Percentiles rank a stretch among this genome's conserved stretches.
These are phyloP conservation scores for Pedionomus torquatus DNA, from an alignment of 2,113 vertebrate species.

Conservation along the genomic window DNA sequence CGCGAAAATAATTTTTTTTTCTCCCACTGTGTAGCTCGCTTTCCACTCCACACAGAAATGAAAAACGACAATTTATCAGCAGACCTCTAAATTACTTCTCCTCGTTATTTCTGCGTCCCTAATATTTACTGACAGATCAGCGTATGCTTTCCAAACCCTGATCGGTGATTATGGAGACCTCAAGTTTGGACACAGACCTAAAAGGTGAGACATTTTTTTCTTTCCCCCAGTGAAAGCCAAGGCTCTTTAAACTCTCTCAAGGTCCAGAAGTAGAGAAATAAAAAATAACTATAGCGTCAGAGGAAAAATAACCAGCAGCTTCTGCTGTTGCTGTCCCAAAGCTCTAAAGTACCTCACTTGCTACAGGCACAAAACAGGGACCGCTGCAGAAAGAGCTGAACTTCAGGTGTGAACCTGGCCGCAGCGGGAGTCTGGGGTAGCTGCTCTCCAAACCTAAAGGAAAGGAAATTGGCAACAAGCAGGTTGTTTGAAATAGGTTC, in stretches of 20 bases:
- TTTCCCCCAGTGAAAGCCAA: neutral
- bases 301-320: neutral
- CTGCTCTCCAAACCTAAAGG: neutral
- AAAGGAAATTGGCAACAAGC: neutral
- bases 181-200: neutral
- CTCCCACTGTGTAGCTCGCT: neutral
- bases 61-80: constrained; percentile 34
- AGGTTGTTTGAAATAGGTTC: neutral
- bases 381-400: neutral
- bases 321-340: neutral
- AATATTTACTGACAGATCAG: neutral
- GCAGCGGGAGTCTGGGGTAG: neutral
- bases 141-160: neutral
- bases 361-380: neutral
- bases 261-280: neutral
- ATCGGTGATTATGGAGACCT: neutral
- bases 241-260: neutral
- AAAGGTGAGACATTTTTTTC: neutral
- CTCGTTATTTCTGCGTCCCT: neutral
- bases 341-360: neutral
- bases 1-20: constrained; percentile 56
- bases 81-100: neutral
- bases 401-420: neutral
- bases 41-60: neutral
- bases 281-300: neutral